Conservation (phyloP, 1,140 invertebrate species). For the Halesus radiatus region DNA sequence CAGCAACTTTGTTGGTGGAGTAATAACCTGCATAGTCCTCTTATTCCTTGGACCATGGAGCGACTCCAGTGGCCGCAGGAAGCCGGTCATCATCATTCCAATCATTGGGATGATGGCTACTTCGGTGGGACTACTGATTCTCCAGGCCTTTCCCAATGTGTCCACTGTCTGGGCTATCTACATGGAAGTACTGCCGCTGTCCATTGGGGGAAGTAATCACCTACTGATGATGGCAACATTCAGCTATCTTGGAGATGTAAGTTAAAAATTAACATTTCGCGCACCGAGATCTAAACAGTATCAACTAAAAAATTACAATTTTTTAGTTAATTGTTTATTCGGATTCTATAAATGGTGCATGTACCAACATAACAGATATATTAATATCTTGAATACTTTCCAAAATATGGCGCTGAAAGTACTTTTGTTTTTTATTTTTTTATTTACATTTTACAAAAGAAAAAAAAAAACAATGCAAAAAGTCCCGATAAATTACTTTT, state of each 20-base stretch:
- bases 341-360: too few species aligned
- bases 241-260: conserved; percentile 49
- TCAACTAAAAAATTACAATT: too few species aligned
- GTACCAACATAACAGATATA: too few species aligned
- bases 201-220: conserved; percentile 32
- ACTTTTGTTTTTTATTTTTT: too few species aligned
- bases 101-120: conserved; percentile 40
- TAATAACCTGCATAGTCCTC: conserved; percentile 30
- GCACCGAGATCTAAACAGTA: too few species aligned
- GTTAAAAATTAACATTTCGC: not conserved
- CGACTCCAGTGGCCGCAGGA: conserved; percentile 41
- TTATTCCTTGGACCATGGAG: conserved; percentile 50
- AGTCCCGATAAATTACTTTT: too few species aligned
- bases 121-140: conserved; percentile 7
- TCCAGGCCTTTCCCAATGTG: conserved; percentile 36
- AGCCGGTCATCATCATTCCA: conserved; percentile 39
- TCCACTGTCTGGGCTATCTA: conserved; percentile 33
- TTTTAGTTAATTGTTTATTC: too few species aligned
- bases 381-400: too few species aligned
- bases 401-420: too few species aligned
- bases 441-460: too few species aligned
- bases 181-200: conserved; percentile 16
- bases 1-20: conserved; percentile 27
- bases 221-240: conserved; percentile 41
- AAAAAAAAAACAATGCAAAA: too few species aligned